Percentiles rank a stretch among this genome's conserved stretches.
phyloP scores from a whole-genome alignment of 2,797 vertebrate genomes.

The Catharus ustulatus region DNA sequence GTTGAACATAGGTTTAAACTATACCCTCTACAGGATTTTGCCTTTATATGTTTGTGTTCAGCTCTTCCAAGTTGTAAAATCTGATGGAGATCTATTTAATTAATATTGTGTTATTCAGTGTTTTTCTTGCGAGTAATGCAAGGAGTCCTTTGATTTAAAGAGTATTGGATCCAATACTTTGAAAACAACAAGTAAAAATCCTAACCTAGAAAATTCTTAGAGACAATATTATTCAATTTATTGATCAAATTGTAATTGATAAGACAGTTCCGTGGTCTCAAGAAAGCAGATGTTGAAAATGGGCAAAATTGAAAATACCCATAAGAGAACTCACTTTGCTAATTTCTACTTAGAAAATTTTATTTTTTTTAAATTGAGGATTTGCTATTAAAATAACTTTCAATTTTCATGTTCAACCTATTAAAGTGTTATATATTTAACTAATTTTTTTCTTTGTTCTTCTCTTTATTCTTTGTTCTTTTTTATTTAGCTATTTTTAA shows the following conservation, averaged over 20 bases:
- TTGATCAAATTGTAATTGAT: not conserved
- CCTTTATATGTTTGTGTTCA: not conserved
- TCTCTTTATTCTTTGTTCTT: not conserved
- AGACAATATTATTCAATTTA: rapidly evolving
- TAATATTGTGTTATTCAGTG: not conserved
- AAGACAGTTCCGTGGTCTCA: not conserved
- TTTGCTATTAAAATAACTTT: not conserved
- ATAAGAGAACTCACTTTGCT: not conserved
- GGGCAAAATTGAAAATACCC: not conserved
- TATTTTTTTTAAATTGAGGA: not conserved
- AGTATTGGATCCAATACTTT: not conserved
- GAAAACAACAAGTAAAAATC: not conserved
- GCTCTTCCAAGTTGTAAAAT: not conserved
- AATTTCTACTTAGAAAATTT: not conserved
- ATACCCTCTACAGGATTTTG: not conserved
- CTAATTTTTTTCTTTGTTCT: no score
- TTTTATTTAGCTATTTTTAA: no score
- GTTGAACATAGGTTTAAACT: not conserved
- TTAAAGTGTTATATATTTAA: not conserved
- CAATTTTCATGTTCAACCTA: not conserved
- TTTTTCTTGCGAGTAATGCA: not conserved
- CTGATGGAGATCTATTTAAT: not conserved
- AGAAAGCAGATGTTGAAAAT: not conserved
- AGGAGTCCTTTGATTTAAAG: not conserved
- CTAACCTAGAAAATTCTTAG: not conserved